phyloP scores from a whole-genome alignment of 2,797 vertebrate genomes.

The Graptemys geographica region DNA sequence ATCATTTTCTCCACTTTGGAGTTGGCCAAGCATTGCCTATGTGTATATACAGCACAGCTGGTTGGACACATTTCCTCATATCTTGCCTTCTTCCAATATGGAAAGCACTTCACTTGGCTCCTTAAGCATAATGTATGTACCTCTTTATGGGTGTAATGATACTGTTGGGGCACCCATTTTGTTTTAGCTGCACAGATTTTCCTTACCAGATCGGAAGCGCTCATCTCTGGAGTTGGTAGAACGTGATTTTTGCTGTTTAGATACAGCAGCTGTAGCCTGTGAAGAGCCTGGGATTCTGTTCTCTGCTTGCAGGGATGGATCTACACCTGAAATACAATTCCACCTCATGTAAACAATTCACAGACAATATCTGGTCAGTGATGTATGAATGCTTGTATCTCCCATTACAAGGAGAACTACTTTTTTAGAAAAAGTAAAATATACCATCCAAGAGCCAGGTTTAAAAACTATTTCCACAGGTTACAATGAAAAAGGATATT shows the following conservation, averaged over 20 bases:
- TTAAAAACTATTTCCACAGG: neutral
- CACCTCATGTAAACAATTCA: conserved; percentile 19
- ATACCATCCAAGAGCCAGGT: neutral
- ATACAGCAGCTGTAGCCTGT: conserved; percentile 76
- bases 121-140: neutral
- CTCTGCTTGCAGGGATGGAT: conserved; percentile 91
- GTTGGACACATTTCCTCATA: neutral
- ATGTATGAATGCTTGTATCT: accelerated
- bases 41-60: neutral
- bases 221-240: conserved; percentile 91
- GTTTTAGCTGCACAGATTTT: neutral
- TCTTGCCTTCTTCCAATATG: neutral
- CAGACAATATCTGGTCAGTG: neutral
- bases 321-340: conserved; percentile 87
- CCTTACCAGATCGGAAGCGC: conserved; percentile 94
- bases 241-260: conserved; percentile 89
- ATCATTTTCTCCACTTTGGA: neutral
- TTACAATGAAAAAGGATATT: neutral
- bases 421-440: neutral
- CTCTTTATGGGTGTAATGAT: neutral
- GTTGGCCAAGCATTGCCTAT: neutral
- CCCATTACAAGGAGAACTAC: neutral
- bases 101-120: neutral
- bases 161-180: accelerated
- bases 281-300: conserved; percentile 85